Evolutionary conservation across 2,888 invertebrate genomes (phyloP).

Genomic region (Clitarchus hookeri): DNA sequence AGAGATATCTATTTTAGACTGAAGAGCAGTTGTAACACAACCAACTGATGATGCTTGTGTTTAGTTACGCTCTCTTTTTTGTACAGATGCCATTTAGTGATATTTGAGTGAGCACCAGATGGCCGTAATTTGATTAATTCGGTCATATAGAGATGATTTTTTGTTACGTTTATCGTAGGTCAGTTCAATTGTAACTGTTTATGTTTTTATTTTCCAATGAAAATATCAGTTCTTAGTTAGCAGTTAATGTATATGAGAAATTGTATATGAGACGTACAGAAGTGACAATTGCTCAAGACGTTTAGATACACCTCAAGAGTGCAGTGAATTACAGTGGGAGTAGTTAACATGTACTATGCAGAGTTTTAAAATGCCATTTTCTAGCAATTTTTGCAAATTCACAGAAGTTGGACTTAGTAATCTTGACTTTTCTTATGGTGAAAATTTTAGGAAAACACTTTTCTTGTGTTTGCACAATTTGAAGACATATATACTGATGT

Average conservation of each 20-base stretch:
- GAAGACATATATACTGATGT: background rate
- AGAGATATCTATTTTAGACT: constrained; percentile 58
- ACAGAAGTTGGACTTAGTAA: background rate
- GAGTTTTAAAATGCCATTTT: too few relatives aligned
- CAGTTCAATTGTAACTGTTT: background rate
- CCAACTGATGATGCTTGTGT: background rate
- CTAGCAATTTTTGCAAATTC: background rate
- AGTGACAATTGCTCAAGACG: background rate
- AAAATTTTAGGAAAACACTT: too few relatives aligned
- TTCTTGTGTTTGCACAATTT: background rate
- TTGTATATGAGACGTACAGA: background rate
- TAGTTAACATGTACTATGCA: background rate
- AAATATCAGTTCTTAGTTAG: background rate
- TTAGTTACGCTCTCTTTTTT: too few relatives aligned
- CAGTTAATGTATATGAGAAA: background rate
- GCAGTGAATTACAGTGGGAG: background rate
- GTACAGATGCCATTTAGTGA: too few relatives aligned
- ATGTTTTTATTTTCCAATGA: background rate
- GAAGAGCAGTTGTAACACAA: constrained; percentile 20
- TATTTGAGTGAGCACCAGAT: background rate
- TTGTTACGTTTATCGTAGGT: background rate
- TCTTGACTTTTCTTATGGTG: too few relatives aligned
- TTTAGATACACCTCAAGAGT: background rate
- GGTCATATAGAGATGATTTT: background rate
- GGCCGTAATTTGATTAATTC: background rate